Evolutionary conservation across 2,113 vertebrate species (phyloP), one percentile per base, ranked within the genome.

Genomic region (Centrocercus urophasianus): DNA sequence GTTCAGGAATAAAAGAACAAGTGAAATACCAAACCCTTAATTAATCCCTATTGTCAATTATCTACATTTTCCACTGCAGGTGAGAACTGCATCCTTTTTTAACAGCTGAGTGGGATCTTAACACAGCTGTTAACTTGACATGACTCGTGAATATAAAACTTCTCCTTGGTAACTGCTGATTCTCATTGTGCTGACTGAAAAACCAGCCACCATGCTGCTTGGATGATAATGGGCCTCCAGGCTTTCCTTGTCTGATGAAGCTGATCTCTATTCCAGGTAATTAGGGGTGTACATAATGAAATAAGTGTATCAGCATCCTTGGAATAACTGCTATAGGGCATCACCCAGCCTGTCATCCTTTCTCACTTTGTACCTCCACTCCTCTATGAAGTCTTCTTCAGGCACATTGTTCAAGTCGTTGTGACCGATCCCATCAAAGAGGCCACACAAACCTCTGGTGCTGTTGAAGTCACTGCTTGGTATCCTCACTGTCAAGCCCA

Each of bases 391-490:
- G 88, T 79, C 79, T 16, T 97, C 96, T 34, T 93, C 88, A 6
- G 98, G 89, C 61, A 90, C 40, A 4, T 63, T 65, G 66, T 77
- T 84, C 30, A 98, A 96, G 84, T 98, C 98, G 14, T 98, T 98
- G 96, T 95, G 89, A 66, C 82, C 15, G 10, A 97, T 97, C n/a
- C 94, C 97, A 1, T 98, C 97, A 71, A 98, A 98, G 89, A 95
- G 97, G 24, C 98, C 97, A 4, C 98, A 97, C 77, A 98, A 97
- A 11, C 98, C 98, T 73, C n/a, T 93, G 4, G 98, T 98, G 77
- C 91, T 96, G 76, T 97, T 94, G 90, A 98, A 98, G 97, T 98
- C 98, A 1, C 94, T 92, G 56, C 98, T 96, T 0, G 95, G 98
- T 0, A 76, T 95, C 54, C 97, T 97, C 70, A 98, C 91, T 0